Base-by-base conservation (phyloP, 2,888 invertebrate genomes). In the Halictus quadricinctus region DNA sequence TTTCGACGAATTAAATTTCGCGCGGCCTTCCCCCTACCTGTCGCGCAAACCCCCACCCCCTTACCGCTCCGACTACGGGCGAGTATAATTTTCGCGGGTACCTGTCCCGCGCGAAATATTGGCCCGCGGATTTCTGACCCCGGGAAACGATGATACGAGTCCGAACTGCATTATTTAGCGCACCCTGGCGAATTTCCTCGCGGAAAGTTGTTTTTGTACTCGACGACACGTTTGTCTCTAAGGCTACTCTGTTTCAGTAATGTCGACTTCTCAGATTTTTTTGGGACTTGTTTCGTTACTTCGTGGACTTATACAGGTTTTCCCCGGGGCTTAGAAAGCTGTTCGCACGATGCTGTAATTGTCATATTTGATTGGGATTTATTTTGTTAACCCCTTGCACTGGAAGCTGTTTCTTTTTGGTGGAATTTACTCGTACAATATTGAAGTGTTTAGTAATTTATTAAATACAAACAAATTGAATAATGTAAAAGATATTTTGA, bases 1-100 rank as follows among this genome's bases (percentile, higher is more conserved):
- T 43, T 43, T 2, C 36, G 43, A 25, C 64, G 73, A 78, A 86
- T 80, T 74, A 82, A 66, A 84, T 79, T 58, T 70, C 50, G 29
- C 80, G 48, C 64, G 70, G 48, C 54, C 46, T 15, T 70, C 29
- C 12, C 18, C 18, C 15, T 69, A 69, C 41, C 41, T 41, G 69
- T 54, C 70, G 70, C 43, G 43, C 43, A n/a, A n/a, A 29, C 29
- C 29, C 29, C 29, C 29, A 29, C 58, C 48, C 48, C 36, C 36
- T 5, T 5, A 5, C 41, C 43, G 13, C 36, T n/a, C 70, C 70
- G 41, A 43, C n/a, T 5, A n/a, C 12, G 70, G 70, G 41, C 21
- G 43, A 70, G 43, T 58, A 70, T 70, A 43, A 70, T 70, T 70
- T 70, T 70, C 70, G n/a, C 43, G 70, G 70, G 64, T 64, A 64